Conservation (phyloP, 2,113 vertebrate genomes). For the Chamaea fasciata region DNA sequence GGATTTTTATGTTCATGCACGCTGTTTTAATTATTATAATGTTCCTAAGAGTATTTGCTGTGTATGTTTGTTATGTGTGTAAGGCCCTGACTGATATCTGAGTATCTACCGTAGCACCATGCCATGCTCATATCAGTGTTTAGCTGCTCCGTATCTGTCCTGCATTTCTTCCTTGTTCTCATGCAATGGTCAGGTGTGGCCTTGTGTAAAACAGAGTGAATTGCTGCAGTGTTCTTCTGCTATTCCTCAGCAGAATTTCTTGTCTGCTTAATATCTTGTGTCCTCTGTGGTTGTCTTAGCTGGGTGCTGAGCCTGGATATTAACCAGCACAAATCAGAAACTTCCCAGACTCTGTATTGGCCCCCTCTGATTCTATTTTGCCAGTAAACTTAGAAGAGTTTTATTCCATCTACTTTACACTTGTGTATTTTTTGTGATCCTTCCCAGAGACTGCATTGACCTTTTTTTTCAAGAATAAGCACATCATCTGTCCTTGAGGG, state of each 20-base stretch:
- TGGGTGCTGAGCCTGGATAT: background rate
- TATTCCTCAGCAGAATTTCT: background rate
- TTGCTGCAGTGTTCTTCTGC: background rate
- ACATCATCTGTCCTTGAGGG: background rate
- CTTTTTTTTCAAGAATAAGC: background rate
- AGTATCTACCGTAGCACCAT: background rate
- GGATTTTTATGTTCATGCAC: background rate
- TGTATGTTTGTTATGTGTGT: background rate
- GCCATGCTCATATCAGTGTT: background rate
- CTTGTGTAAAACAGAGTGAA: background rate
- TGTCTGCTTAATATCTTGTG: background rate
- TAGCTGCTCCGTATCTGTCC: background rate
- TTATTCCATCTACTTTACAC: background rate
- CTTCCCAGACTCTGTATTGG: background rate
- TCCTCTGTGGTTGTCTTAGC: background rate
- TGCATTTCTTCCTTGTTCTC: background rate
- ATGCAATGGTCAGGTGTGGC: background rate
- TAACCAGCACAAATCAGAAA: background rate
- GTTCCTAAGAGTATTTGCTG: background rate
- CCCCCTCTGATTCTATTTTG: background rate
- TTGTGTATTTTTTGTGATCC: background rate
- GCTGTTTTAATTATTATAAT: background rate
- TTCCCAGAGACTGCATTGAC: background rate
- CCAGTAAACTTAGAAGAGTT: background rate
- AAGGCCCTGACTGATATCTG: background rate